Evolutionary conservation across 2,888 invertebrate genomes (phyloP).

Genomic region (Dolichomitus sp.): DNA sequence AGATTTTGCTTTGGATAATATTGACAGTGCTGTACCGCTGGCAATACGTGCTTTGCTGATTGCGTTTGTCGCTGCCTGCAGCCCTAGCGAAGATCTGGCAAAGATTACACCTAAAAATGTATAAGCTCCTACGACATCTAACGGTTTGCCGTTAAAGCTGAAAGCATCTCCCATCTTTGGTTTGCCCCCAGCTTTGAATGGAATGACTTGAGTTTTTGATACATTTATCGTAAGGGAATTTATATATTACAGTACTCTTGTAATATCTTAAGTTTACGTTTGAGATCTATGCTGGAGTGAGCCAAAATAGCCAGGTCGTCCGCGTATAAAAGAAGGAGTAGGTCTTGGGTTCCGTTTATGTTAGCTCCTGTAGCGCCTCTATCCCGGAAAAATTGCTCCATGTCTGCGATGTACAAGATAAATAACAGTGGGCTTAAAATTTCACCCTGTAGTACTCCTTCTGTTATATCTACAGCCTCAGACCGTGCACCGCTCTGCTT

Average conservation of each 20-base stretch:
- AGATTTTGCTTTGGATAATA: conserved; percentile 18
- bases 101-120: conserved; percentile 33
- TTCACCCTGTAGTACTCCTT: too few species aligned
- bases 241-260: conserved; percentile 51
- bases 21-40: conserved; percentile 16
- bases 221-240: conserved; percentile 53
- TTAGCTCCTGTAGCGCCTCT: conserved; percentile 45
- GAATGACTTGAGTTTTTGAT: too few species aligned
- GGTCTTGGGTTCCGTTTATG: conserved; percentile 45
- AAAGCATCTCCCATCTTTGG: neutral
- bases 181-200: conserved; percentile 27
- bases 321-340: too few species aligned
- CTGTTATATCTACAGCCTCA: conserved; percentile 28
- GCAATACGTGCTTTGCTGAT: conserved; percentile 19
- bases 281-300: conserved; percentile 38
- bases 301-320: too few species aligned
- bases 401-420: conserved; percentile 54
- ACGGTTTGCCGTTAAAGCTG: conserved; percentile 27
- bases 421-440: too few species aligned
- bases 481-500: conserved; percentile 14
- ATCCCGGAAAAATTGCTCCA: conserved; percentile 40
- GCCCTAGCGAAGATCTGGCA: conserved; percentile 22
- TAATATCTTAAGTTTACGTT: conserved; percentile 47
- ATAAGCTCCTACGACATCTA: conserved; percentile 49
- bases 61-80: conserved; percentile 5